These are phyloP conservation scores for Synergus japonicus DNA, from an alignment of 2,888 invertebrate species.

Conservation along the genomic window DNA sequence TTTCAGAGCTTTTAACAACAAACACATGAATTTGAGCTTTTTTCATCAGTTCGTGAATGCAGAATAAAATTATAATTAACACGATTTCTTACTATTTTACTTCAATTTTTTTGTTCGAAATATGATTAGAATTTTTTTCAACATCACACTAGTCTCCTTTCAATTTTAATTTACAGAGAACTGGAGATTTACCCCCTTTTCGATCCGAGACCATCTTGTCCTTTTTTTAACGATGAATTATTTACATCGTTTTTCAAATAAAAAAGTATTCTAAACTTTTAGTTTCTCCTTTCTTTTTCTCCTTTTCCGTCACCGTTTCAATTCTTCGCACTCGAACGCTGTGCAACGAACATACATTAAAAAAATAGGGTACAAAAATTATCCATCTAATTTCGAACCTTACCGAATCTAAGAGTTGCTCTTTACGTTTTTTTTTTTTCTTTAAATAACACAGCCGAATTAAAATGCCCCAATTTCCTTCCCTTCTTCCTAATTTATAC, in stretches of 20 bases:
- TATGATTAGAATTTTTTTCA: background rate
- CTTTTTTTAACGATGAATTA: constrained; percentile 48
- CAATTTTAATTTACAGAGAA: constrained; percentile 16
- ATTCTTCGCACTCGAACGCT: constrained; percentile 56
- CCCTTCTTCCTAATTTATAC: constrained; percentile 32
- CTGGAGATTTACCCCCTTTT: constrained; percentile 57
- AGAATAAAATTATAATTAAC: constrained; percentile 3
- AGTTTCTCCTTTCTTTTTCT: constrained; percentile 43
- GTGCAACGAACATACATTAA: constrained; percentile 61
- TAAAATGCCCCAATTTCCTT: constrained; percentile 72
- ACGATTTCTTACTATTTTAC: background rate
- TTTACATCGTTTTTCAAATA: constrained; percentile 41
- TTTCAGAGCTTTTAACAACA: constrained; percentile 45
- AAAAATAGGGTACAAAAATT: constrained; percentile 78
- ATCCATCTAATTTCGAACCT: constrained; percentile 72
- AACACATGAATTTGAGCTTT: constrained; percentile 40
- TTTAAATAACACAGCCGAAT: constrained; percentile 76
- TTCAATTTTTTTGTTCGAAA: constrained; percentile 29
- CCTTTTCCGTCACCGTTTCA: constrained; percentile 40
- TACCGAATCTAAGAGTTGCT: constrained; percentile 66
- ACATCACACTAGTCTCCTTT: constrained; percentile 11
- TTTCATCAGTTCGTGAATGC: constrained; percentile 7
- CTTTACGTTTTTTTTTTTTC: constrained; percentile 51
- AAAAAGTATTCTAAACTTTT: constrained; percentile 19
- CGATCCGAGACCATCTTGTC: constrained; percentile 60